phyloP scores from a whole-genome alignment of 2,113 vertebrate genomes.

The Choloepus hoffmanni region DNA sequence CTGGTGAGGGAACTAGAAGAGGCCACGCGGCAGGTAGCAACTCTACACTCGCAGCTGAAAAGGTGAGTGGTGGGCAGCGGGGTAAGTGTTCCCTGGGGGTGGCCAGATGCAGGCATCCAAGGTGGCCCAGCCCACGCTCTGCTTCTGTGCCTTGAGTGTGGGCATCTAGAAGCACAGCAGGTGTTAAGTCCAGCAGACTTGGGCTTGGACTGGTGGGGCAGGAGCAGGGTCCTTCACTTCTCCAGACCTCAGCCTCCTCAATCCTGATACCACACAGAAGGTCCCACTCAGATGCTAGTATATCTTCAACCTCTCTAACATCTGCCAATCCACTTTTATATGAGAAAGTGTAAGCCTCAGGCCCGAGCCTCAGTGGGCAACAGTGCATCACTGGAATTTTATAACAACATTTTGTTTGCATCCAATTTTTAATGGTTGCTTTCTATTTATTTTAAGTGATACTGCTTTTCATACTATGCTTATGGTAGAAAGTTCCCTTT shows the following conservation, averaged over 20 bases:
- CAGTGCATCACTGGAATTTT: fast-evolving
- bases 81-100: fast-evolving
- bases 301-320: not conserved
- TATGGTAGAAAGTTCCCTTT: not conserved
- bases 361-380: not conserved
- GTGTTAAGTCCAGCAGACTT: fast-evolving
- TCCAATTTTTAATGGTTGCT: not conserved
- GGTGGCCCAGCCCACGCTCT: not conserved
- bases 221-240: not conserved
- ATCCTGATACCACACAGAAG: not conserved
- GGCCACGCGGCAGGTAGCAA: constrained; percentile 91
- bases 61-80: constrained; percentile 86
- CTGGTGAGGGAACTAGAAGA: constrained; percentile 96
- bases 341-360: not conserved
- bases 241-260: constrained; percentile 82
- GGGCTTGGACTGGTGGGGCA: no score
- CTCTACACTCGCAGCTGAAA: constrained; percentile 93
- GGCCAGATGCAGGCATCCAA: not conserved
- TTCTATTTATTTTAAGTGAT: not conserved
- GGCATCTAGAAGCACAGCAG: not conserved
- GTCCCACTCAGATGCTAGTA: fast-evolving
- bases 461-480: not conserved
- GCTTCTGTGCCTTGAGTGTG: not conserved
- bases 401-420: not conserved
- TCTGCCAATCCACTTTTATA: not conserved